These are phyloP conservation scores for Euthynnus affinis DNA, from an alignment of 2,797 vertebrate genomes.

Conservation along the genomic window DNA sequence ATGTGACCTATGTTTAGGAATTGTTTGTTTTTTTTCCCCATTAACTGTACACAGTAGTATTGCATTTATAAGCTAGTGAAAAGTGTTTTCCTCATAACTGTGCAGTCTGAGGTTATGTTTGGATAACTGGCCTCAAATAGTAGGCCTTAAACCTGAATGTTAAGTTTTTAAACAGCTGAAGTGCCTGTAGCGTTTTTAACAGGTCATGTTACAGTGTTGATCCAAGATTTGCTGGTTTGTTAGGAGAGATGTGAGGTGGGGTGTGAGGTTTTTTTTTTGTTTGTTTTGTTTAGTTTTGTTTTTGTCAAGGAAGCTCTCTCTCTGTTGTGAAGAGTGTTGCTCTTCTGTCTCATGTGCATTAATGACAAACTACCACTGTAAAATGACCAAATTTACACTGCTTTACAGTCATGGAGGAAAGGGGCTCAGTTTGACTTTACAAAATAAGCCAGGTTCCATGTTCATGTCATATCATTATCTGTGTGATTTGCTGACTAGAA, in stretches of 20 bases:
- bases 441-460: conserved; percentile 13
- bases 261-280: conserved; percentile 2
- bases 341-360: conserved; percentile 29
- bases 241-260: conserved; percentile 30
- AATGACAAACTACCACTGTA: conserved; percentile 35
- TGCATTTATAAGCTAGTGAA: conserved; percentile 71
- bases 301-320: conserved; percentile 30
- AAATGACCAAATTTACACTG: conserved; percentile 22
- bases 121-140: conserved; percentile 39
- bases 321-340: conserved; percentile 18
- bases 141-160: conserved; percentile 58
- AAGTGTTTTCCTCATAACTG: conserved; percentile 33
- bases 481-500: not conserved
- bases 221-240: conserved; percentile 56
- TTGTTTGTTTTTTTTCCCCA: conserved; percentile 27
- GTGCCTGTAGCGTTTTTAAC: conserved; percentile 67
- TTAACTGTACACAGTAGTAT: conserved; percentile 56
- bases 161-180: conserved; percentile 65
- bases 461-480: not conserved
- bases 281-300: not conserved
- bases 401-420: not conserved
- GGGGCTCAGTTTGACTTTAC: not conserved
- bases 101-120: conserved; percentile 58
- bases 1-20: conserved; percentile 45
- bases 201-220: conserved; percentile 60